phyloP scores from a whole-genome alignment of 2,113 vertebrate species.

The Campylorhamphus procurvoides region DNA sequence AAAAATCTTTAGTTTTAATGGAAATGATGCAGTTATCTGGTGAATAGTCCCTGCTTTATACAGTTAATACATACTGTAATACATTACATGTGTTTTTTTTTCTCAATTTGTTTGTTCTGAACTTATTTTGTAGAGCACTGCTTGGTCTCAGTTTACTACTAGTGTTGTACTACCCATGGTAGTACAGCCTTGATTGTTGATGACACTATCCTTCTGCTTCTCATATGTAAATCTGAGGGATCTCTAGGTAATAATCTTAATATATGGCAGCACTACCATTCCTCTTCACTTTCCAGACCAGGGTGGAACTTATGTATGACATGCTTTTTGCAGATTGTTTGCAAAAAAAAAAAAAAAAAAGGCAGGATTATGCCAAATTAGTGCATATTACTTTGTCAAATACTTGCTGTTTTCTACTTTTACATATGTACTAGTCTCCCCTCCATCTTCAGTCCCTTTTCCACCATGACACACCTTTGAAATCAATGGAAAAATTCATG shows the following conservation, averaged over 20 bases:
- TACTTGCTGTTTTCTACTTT: not conserved
- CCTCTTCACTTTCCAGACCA: not conserved
- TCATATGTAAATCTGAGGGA: not conserved
- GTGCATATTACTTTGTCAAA: not conserved
- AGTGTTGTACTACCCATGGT: not conserved
- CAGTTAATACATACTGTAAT: not conserved
- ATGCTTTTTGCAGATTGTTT: not conserved
- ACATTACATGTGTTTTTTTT: not conserved
- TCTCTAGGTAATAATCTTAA: not conserved
- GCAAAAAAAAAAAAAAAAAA: fast-evolving
- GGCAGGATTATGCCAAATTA: not conserved
- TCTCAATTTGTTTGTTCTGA: not conserved
- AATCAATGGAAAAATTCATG: not conserved
- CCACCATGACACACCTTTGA: not conserved
- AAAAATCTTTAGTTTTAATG: not conserved
- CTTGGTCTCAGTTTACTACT: not conserved
- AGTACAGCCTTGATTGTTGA: not conserved
- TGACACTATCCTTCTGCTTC: not conserved
- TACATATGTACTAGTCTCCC: not conserved
- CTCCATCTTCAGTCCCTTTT: not conserved
- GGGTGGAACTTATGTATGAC: not conserved
- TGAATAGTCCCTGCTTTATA: not conserved
- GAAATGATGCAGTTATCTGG: not conserved
- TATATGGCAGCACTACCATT: not conserved
- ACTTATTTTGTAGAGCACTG: not conserved